Conservation (phyloP, 1,140 invertebrate genomes). For the Hypsibius dujardini region DNA sequence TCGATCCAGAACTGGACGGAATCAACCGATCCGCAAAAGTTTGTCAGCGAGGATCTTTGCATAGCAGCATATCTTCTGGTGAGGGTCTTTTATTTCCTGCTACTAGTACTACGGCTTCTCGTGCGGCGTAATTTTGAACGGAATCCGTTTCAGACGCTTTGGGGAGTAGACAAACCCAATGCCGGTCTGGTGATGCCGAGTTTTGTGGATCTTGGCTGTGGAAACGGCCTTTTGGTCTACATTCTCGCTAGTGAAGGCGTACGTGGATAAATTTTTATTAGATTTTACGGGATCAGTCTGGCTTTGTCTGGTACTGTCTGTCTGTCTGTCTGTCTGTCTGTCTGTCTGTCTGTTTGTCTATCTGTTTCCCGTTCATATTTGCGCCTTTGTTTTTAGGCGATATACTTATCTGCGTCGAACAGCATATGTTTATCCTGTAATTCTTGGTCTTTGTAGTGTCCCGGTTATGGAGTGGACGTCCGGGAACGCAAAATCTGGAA, state of each 20-base stretch:
- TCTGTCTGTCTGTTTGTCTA: too few relatives aligned
- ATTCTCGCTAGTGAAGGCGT: conserved; percentile 63
- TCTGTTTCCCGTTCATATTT: too few relatives aligned
- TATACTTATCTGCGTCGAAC: too few relatives aligned
- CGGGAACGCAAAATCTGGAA: conserved; percentile 76
- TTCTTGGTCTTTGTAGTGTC: conserved; percentile 35
- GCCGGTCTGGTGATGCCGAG: conserved; percentile 36
- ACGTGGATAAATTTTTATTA: conserved; percentile 19
- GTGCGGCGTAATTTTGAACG: too few relatives aligned
- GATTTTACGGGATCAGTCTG: too few relatives aligned
- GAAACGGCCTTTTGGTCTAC: conserved; percentile 82
- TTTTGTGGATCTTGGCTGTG: conserved; percentile 88
- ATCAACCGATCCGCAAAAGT: conserved; percentile 78
- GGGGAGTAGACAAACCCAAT: conserved; percentile 18
- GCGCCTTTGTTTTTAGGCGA: too few relatives aligned
- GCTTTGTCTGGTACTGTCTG: too few relatives aligned
- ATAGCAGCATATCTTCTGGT: conserved; percentile 78
- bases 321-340: too few relatives aligned
- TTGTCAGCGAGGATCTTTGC: conserved; percentile 86
- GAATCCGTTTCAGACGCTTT: conserved; percentile 6
- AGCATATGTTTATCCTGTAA: too few relatives aligned
- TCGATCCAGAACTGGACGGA: conserved; percentile 52
- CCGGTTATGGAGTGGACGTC: conserved; percentile 75
- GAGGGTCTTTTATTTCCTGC: conserved; percentile 29
- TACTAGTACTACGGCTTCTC: too few relatives aligned